Evolutionary conservation across 2,113 vertebrate species (phyloP), one percentile per base, ranked within the genome.

Genomic region (Xenopus borealis): DNA sequence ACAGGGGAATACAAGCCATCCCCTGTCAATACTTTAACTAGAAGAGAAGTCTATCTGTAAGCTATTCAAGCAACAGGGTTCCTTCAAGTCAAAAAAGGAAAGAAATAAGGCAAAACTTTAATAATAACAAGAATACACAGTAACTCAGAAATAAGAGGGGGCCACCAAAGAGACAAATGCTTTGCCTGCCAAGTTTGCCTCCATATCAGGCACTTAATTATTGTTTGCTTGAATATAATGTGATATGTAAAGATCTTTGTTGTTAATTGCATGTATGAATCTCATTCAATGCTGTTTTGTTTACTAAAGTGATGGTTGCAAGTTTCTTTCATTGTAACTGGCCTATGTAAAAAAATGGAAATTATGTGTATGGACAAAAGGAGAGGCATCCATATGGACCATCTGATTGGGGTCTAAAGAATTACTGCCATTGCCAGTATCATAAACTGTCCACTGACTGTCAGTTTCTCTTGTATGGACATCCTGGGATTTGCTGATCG

Each of bases 11-110:
- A 98, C 90, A 98, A 99, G 91, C 95, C 97, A 87, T 94, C 95
- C 66, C 92, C 96, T 81, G 96, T 97, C 84, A 96, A 92, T 76
- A 98, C 96, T 79, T 92, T 99, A 84, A 98, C 95, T 80, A 95
- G 97, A 88, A 95, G 96, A 88, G 97, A 99, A 93, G 97, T 99
- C 79, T 99, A 99, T 86, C 95, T 99, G 95, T 99, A 94, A 94
- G 90, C 71, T 84, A 50, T 76, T 84, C 79, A 75, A 85, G 72
- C 78, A 81, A 77, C 84, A 76, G 83, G 72, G 45, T 83, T 87
- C 78, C 88, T 88, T 88, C 79, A 10, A 71, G 69, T 74, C 20
- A 66, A 81, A 78, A 47, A 83, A 82, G 81, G 79, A 88, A 86
- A 83, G 81, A 80, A 83, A 89, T 18, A 76, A 83, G 83, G 83